Evolutionary conservation across 1,140 invertebrate genomes (phyloP), one percentile per base, ranked within the genome.

Genomic region (Sitophilus oryzae): DNA sequence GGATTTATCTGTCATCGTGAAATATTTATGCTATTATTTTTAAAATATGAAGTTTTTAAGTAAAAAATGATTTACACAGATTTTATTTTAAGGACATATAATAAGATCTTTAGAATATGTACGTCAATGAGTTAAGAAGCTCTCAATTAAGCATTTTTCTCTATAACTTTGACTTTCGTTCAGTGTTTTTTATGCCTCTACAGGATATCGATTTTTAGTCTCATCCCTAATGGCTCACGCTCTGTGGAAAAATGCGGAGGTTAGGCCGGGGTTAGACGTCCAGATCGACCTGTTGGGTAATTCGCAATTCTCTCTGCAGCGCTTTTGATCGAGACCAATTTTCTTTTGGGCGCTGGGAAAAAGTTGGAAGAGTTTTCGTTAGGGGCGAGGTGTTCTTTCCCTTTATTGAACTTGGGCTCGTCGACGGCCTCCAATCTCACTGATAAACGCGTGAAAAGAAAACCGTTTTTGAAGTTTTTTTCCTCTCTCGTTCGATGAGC

Each of bases 251-350:
- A 55, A 55, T 55, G 52, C 44, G 34, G 23, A 35, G 52, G 44
- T 25, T 53, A 37, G 19, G n/a, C 20, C 20, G 15, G 50, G 51
- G 51, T 55, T 47, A 55, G 52, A 55, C 52, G n/a, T n/a, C n/a
- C n/a, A 20, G 52, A 15, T 38, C 52, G 52, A 55, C 52, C 52
- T 55, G 52, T 55, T 55, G 52, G 52, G 52, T 55, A 48, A 55
- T 55, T 55, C 52, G 52, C 52, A 55, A 55, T 55, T 55, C 52
- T 55, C 52, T 55, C 52, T 55, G 52, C 45, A 55, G 52, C 52
- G 36, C 52, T 48, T 55, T 55, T 55, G 52, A 55, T 55, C 52
- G 52, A 55, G 52, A 48, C 52, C 52, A 48, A 55, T 47, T 55
- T 55, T 55, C 52, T 53, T 53, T 47, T 30, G 48, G 48, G 38